A percentile compares a stretch with the other conserved stretches of the same genome.
Conservation (phyloP, 2,888 invertebrate genomes). For the Noctua pronuba region DNA sequence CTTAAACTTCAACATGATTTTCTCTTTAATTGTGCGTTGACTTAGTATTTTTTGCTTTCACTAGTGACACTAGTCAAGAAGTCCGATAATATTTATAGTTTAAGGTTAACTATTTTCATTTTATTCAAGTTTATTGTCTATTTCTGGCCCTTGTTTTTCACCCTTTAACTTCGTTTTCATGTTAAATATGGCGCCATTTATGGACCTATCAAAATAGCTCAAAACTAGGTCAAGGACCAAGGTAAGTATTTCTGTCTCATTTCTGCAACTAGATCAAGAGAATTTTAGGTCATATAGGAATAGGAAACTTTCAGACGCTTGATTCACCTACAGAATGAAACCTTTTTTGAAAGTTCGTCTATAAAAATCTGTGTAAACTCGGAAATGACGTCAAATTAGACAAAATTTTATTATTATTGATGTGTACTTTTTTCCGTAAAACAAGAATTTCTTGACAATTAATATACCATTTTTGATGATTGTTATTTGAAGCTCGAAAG, state of each 20-base stretch:
- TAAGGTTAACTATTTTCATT: neutral
- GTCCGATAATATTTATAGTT: neutral
- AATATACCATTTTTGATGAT: neutral
- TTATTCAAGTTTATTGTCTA: neutral
- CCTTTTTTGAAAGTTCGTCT: conserved; percentile 24
- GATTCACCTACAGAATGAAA: conserved; percentile 13
- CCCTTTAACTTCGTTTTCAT: neutral
- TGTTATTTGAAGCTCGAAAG: conserved; percentile 19
- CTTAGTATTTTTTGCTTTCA: neutral
- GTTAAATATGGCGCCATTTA: conserved; percentile 71
- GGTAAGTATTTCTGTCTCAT: conserved; percentile 71
- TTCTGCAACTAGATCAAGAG: conserved; percentile 70
- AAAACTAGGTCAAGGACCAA: conserved; percentile 79
- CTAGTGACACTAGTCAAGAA: neutral
- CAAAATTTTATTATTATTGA: neutral
- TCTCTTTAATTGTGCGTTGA: neutral
- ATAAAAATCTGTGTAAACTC: neutral
- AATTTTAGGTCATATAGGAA: conserved; percentile 73
- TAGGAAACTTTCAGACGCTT: conserved; percentile 61
- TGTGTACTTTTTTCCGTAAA: neutral
- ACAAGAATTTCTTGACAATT: neutral
- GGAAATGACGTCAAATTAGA: neutral
- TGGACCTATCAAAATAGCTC: conserved; percentile 58
- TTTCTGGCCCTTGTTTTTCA: neutral
- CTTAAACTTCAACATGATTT: neutral